Evolutionary conservation across 1,140 invertebrate genomes (phyloP).

Genomic region (Leptonema lineaticorne): DNA sequence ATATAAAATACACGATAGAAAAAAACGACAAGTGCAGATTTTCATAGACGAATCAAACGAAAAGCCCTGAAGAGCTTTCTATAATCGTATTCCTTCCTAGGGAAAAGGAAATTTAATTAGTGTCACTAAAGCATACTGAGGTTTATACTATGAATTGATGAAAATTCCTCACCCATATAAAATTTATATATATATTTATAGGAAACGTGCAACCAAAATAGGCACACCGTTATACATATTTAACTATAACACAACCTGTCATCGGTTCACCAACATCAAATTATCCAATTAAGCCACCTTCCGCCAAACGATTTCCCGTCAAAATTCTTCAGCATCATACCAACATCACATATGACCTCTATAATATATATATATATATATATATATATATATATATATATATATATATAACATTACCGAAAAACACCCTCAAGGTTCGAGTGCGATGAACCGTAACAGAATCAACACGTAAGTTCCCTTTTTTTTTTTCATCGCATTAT

Average conservation of each 20-base stretch:
- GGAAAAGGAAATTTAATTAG: slow-evolving; percentile 19
- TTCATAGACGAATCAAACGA: background rate
- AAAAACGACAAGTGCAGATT: background rate
- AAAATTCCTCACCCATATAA: too few relatives aligned
- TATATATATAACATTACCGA: background rate
- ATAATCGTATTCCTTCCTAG: too few relatives aligned
- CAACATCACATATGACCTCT: too few relatives aligned
- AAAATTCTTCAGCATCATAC: background rate
- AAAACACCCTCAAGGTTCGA: background rate
- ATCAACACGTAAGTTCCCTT: slow-evolving; percentile 1
- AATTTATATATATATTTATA: background rate
- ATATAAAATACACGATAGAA: too few relatives aligned
- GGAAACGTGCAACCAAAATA: too few relatives aligned
- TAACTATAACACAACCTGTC: slow-evolving; percentile 5
- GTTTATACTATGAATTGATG: background rate
- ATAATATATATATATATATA: background rate
- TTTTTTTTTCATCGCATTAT: background rate
- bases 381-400: background rate
- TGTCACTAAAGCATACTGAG: background rate
- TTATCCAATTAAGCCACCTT: slow-evolving; percentile 8
- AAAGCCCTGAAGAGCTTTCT: slow-evolving; percentile 5
- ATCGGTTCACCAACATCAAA: slow-evolving; percentile 1
- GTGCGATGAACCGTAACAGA: background rate
- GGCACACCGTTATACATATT: background rate
- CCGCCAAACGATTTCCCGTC: background rate